Evolutionary conservation across 1,140 invertebrate species (phyloP), one percentile per base, ranked within the genome.

Genomic region (Temnothorax curvispinosus): DNA sequence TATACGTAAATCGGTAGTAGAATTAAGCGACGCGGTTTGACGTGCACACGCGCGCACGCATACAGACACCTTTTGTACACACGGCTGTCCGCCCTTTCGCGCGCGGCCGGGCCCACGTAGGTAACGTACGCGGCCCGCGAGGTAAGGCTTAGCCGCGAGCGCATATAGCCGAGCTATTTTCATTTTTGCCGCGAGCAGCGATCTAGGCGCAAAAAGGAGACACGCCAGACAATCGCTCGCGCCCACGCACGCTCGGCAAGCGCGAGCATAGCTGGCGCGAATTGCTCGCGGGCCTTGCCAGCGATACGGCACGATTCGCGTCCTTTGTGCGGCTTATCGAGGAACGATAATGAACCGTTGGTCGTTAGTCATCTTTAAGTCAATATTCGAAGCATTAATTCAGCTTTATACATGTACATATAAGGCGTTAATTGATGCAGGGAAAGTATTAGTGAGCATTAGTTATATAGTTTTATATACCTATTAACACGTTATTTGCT

Each of bases 141-240:
- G 41, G 35, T 74, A 27, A 65, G 74, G n/a, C 11, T 50, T 56
- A 32, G 78, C 84, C 76, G 71, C 86, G 41, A 85, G 77, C 71
- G 38, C 7, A 38, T 18, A 27, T 27, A 27, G 52, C 72, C 84
- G 56, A 88, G 89, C 81, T 89, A 92, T 86, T 87, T 87, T 72
- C 65, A 91, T 92, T 93, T 93, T 93, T 93, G 80, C 82, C 67
- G n/a, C 86, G 87, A 84, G 91, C 88, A 84, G 91, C 88, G 65
- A 92, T 91, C 88, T 90, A 89, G 86, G 86, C 75, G 91, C 86
- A 89, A 92, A 91, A 87, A 92, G 88, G 76, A 69, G 15, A 78
- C 88, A 60, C 56, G 35, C 58, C 89, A 81, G 86, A 90, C 89
- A 90, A 90, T 90, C 86, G 86, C 56, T 44, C 44, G 86, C 86